These are phyloP conservation scores for Nerophis ophidion DNA, from an alignment of 2,113 vertebrate genomes.

Conservation along the genomic window DNA sequence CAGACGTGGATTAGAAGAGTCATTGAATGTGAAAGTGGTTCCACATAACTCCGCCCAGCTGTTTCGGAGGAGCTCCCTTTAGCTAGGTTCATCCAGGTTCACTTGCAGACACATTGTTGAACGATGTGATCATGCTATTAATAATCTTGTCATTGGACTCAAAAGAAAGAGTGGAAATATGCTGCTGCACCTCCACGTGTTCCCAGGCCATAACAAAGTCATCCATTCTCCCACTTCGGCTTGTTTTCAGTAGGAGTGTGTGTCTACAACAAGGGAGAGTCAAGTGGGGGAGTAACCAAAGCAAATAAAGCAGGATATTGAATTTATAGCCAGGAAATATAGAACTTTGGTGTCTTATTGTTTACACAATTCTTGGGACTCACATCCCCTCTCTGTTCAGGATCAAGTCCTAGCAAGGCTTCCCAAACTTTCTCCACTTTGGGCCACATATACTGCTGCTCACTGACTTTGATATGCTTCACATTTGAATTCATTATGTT, in stretches of 20 bases:
- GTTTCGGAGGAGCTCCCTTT: constrained; percentile 36
- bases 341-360: constrained; percentile 24
- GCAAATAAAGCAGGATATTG: constrained; percentile 50
- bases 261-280: too few relatives aligned
- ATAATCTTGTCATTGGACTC: not conserved
- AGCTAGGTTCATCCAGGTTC: constrained; percentile 58
- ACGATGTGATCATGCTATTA: constrained; percentile 5
- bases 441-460: too few relatives aligned
- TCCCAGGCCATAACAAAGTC: too few relatives aligned
- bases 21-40: constrained; percentile 38
- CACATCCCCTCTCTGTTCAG: not conserved
- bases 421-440: too few relatives aligned
- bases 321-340: constrained; percentile 38
- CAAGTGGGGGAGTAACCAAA: too few relatives aligned
- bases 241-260: too few relatives aligned
- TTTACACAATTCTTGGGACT: constrained; percentile 25
- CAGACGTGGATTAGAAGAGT: constrained; percentile 41
- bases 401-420: too few relatives aligned
- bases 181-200: too few relatives aligned
- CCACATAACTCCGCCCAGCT: constrained; percentile 55
- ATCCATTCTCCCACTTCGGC: too few relatives aligned
- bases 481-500: too few relatives aligned
- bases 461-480: too few relatives aligned
- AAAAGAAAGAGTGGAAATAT: not conserved
- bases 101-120: constrained; percentile 37